Evolutionary conservation across 1,140 invertebrate species (phyloP).

Genomic region (Drosophila lowei): DNA sequence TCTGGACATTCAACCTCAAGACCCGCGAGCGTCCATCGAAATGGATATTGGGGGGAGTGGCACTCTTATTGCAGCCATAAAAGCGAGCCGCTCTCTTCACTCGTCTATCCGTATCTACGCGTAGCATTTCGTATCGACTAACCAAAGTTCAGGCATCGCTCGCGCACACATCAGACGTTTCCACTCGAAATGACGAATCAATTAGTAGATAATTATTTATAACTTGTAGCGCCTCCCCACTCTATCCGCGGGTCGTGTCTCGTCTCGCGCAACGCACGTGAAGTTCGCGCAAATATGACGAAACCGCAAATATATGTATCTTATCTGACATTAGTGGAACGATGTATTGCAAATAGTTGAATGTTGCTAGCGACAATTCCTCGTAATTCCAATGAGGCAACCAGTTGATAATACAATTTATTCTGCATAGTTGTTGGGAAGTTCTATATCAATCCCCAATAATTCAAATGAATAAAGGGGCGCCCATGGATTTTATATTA

Average conservation of each 20-base stretch:
- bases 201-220: constrained; percentile 49
- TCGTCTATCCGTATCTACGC: no score
- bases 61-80: constrained; percentile 91
- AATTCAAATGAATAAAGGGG: no score
- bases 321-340: constrained; percentile 17
- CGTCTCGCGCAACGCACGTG: constrained; percentile 30
- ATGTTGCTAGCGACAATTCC: constrained; percentile 8
- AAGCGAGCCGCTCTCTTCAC: not conserved
- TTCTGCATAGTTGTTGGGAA: no score
- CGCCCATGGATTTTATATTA: no score
- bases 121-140: no score
- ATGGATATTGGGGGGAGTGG: constrained; percentile 96
- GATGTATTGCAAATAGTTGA: not conserved
- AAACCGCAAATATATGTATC: constrained; percentile 3
- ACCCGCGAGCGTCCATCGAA: constrained; percentile 94
- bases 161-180: not conserved
- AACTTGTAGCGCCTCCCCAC: constrained; percentile 14
- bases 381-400: constrained; percentile 2
- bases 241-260: no score
- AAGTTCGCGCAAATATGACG: constrained; percentile 27
- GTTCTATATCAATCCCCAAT: no score
- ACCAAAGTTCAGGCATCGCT: no score
- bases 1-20: constrained; percentile 98
- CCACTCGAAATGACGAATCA: constrained; percentile 32
- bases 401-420: no score